Evolutionary conservation across 2,888 invertebrate genomes (phyloP), one percentile per base, ranked within the genome.

Genomic region (Calameuta pallipes): DNA sequence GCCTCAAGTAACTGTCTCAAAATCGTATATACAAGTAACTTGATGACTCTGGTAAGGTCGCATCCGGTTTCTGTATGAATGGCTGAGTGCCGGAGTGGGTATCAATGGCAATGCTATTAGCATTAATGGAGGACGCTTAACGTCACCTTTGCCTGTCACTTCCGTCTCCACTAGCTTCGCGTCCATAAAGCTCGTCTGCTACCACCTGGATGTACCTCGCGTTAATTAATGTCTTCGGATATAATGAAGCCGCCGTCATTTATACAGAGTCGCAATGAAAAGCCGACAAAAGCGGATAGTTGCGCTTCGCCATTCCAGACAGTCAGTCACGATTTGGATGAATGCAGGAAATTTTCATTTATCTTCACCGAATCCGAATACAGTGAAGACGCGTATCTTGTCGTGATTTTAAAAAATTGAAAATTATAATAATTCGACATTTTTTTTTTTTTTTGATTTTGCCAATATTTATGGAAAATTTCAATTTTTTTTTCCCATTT

Each of bases 21-120:
- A 56, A 23, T 23, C 6, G 23, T 56, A 56, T 23, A 23, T 56
- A 23, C 41, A 56, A 56, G 41, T 23, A 56, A 56, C 41, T 23
- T 15, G 41, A 41, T 23, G 23, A 56, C 41, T 56, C 41, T 23
- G 41, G 41, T 56, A 56, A 56, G 41, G 41, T 56, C 15, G 37
- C 75, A 56, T 68, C 68, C 75, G 31, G 71, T 31, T 71, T 71
- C 71, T 33, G 31, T 33, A 56, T 56, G 41, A 56, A 23, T 23
- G 41, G 41, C 41, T 56, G 41, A 56, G 41, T 56, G 41, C 79
- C 76, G 74, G 78, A 41, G 79, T 75, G 80, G 74, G 80, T 84
- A 84, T 85, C 82, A 82, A 84, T 85, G 82, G 81, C 79, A 81
- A 79, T 76, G 83, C 83, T 82, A 83, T 85, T 85, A 84, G 80